A percentile compares a stretch with the other conserved stretches of the same genome.
Conservation (phyloP, 2,797 vertebrate genomes). For the Perodicticus potto region DNA sequence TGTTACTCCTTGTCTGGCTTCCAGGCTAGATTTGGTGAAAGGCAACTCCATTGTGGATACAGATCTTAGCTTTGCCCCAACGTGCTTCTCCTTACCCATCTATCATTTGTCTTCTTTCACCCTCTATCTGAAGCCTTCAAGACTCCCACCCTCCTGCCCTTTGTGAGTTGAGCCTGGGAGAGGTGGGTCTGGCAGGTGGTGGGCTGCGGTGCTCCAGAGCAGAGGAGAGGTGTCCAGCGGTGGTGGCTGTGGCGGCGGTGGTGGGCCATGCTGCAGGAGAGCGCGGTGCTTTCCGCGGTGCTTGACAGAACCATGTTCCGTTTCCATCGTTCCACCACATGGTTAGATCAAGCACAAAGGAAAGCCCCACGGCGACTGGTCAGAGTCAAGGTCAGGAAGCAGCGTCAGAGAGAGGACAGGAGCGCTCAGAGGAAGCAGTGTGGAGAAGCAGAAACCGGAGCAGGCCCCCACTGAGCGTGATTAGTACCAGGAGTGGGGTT, state of each 20-base stretch:
- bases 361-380: conserved; percentile 95
- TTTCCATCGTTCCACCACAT: conserved; percentile 99
- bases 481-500: conserved; percentile 84
- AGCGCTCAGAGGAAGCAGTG: conserved; percentile 90
- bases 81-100: neutral
- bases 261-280: conserved; percentile 93
- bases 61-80: neutral
- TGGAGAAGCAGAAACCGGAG: conserved; percentile 88
- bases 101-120: neutral
- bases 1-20: neutral
- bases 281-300: conserved; percentile 99
- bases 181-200: conserved; percentile 53
- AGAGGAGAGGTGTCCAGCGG: conserved; percentile 90
- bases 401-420: conserved; percentile 91
- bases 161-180: conserved; percentile 10
- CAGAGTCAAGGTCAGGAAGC: conserved; percentile 93
- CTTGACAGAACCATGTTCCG: conserved; percentile 99
- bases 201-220: conserved; percentile 88
- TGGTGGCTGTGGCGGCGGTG: conserved; percentile 65
- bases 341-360: conserved; percentile 99
- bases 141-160: neutral
- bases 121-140: neutral
- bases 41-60: neutral
- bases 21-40: neutral
- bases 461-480: conserved; percentile 87